Evolutionary conservation across 2,888 invertebrate genomes (phyloP).

Genomic region (Platypus cylindrus): DNA sequence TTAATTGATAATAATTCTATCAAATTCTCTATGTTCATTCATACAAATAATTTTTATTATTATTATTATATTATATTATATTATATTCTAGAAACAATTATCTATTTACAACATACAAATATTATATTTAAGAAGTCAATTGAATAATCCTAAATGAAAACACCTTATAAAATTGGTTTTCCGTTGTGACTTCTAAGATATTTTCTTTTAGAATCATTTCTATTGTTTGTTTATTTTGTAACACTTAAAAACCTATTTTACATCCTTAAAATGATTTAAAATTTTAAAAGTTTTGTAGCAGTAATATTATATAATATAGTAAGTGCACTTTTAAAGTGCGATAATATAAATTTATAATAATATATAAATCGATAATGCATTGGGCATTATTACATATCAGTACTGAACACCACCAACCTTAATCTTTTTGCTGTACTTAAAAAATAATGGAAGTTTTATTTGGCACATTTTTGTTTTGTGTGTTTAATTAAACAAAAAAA

Average conservation of each 20-base stretch:
- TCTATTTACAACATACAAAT: constrained; percentile 25
- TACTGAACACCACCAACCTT: constrained; percentile 26
- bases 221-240: constrained; percentile 15
- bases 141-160: not conserved
- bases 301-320: too few relatives aligned
- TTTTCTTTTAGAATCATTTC: constrained; percentile 10
- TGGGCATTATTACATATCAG: constrained; percentile 28
- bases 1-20: too few relatives aligned
- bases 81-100: constrained; percentile 24
- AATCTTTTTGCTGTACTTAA: not conserved
- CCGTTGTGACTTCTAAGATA: too few relatives aligned
- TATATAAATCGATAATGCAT: constrained; percentile 23
- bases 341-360: constrained; percentile 22
- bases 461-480: constrained; percentile 26
- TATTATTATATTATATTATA: too few relatives aligned
- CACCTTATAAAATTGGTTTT: too few relatives aligned
- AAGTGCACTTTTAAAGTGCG: constrained; percentile 33
- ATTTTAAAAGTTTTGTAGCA: constrained; percentile 25
- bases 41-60: too few relatives aligned
- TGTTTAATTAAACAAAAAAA: too few relatives aligned
- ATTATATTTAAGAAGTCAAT: constrained; percentile 4
- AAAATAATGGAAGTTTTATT: constrained; percentile 18
- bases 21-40: constrained; percentile 24
- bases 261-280: constrained; percentile 28
- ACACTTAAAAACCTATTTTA: constrained; percentile 31